Conservation (phyloP, 2,797 vertebrate species). For the Prionace glauca region DNA sequence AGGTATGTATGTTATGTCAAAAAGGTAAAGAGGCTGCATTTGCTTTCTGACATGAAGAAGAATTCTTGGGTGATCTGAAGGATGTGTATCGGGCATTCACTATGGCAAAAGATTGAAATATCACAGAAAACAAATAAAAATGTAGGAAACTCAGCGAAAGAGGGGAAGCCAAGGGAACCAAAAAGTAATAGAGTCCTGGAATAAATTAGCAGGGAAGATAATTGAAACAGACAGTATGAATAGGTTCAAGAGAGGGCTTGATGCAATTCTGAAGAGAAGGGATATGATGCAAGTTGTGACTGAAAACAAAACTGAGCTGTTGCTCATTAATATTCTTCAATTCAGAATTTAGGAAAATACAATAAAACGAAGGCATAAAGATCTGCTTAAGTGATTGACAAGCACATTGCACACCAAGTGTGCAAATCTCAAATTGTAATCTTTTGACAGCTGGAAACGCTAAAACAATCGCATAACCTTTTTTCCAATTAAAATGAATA, state of each 20-base stretch:
- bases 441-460: not conserved
- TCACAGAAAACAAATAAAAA: not conserved
- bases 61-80: not conserved
- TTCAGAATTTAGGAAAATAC: not conserved
- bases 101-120: not conserved
- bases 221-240: constrained; percentile 30
- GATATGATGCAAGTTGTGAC: not conserved
- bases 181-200: not conserved
- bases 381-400: not conserved
- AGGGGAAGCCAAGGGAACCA: not conserved
- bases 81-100: not conserved
- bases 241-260: constrained; percentile 9
- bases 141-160: not conserved
- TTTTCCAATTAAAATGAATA: not conserved
- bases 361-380: not conserved
- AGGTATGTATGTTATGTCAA: not conserved
- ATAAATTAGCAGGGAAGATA: constrained; percentile 6
- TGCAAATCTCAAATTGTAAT: not conserved
- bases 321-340: not conserved
- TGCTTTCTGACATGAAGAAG: too few relatives aligned
- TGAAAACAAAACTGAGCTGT: not conserved
- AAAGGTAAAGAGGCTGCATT: not conserved
- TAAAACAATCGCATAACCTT: not conserved
- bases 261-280: constrained; percentile 5
- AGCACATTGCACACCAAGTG: not conserved